Base-by-base conservation (phyloP, 2,797 vertebrate genomes). In the Enteromius mattozi region DNA sequence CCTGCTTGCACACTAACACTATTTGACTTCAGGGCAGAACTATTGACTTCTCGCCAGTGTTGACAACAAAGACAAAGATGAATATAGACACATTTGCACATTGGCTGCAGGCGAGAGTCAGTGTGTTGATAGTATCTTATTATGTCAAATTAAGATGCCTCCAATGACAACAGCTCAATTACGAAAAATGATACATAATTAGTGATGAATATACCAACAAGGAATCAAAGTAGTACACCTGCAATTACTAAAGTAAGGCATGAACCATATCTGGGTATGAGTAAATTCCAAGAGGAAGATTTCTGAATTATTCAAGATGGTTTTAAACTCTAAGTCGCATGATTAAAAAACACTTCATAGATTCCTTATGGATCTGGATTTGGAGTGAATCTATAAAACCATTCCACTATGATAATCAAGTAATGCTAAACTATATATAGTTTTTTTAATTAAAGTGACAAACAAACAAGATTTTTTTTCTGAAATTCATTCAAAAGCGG, bases 21-120 rank as follows among this genome's bases (percentile, higher is more conserved):
- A 42, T 87, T 85, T 88, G 85, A n/a, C 42, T 80, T 76, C n/a
- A 70, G 63, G 87, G 85, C 54, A 63, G 56, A 77, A 35, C 56
- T 87, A 49, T 68, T 81, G 54, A 84, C 86, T 77, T 45, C 47
- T 19, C 33, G 3, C 2, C 21, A 59, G 54, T n/a, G 27, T 19
- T 54, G 16, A 49, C 7, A 3, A 61, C n/a, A 42, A 6, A 4
- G 40, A 12, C 13, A 61, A 12, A 17, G 5, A 19, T 78, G 74
- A 49, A 33, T 54, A 37, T 4, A 61, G n/a, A 47, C 21, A 63
- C 3, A 76, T 13, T 72, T 56, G 75, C n/a, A 35, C 0, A 8
- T 35, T n/a, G 30, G 45, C 4, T 27, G n/a, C 0, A 8, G 35
- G 19, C 13, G 0, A 40, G 13, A 27, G 30, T 19, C 47, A 12